Conservation (phyloP, 2,888 invertebrate genomes). For the Acholoe squamosa region DNA sequence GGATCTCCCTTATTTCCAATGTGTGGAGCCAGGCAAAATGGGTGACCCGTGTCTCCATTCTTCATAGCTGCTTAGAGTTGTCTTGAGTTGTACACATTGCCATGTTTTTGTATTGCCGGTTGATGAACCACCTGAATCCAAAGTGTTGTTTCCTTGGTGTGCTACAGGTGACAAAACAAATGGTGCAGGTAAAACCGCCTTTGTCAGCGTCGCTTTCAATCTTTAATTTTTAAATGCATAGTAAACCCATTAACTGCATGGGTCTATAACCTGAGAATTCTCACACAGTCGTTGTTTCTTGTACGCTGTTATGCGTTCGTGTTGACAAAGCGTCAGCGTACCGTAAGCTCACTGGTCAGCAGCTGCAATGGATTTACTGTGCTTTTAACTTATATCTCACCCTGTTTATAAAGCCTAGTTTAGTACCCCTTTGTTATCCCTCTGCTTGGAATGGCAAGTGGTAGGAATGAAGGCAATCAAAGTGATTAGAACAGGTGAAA, state of each 20-base stretch:
- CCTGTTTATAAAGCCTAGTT: not conserved
- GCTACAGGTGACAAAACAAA: slow-evolving; percentile 14
- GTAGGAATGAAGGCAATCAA: not conserved
- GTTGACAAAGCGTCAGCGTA: no score
- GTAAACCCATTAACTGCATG: no score
- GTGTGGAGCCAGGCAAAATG: no score
- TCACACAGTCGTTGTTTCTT: no score
- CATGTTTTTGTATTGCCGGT: not conserved
- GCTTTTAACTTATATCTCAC: not conserved
- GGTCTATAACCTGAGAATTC: no score
- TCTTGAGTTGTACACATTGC: not conserved
- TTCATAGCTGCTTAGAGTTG: not conserved
- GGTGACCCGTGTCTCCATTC: no score
- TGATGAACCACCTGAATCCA: not conserved
- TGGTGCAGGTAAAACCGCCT: slow-evolving; percentile 30
- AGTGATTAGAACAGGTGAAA: not conserved
- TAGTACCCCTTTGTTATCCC: not conserved
- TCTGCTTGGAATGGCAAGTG: slow-evolving; percentile 1
- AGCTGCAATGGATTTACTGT: no score
- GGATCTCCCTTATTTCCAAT: no score
- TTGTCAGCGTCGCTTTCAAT: not conserved
- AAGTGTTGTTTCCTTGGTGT: slow-evolving; percentile 26
- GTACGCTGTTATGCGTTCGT: no score
- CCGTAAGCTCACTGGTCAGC: no score
- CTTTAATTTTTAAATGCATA: not conserved